Percentiles rank a stretch among this genome's conserved stretches.
Evolutionary conservation across 2,797 vertebrate genomes (phyloP).

Genomic region (Carapus acus): DNA sequence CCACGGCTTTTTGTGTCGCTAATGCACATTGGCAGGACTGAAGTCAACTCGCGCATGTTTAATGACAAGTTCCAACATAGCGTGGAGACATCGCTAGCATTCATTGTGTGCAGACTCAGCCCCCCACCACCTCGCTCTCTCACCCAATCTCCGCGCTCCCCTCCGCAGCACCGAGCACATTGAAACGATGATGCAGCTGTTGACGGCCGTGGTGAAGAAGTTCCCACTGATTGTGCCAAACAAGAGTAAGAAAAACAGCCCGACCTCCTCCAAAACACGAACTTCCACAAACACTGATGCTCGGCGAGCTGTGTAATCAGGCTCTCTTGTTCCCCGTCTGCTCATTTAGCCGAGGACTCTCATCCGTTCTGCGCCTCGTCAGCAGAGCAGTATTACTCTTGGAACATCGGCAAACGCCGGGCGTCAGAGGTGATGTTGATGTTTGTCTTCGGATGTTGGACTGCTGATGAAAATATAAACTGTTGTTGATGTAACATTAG

Average conservation of each 20-base stretch:
- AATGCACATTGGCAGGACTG: no score
- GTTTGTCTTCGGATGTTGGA: no score
- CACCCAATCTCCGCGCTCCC: slow-evolving; percentile 6
- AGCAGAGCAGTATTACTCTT: slow-evolving; percentile 90
- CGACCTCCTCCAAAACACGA: not conserved
- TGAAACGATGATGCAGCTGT: slow-evolving; percentile 87
- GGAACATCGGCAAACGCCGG: slow-evolving; percentile 97
- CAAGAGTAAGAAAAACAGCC: slow-evolving; percentile 78
- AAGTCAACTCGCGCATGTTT: no score
- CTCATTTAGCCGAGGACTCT: slow-evolving; percentile 76
- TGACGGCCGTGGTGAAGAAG: slow-evolving; percentile 92
- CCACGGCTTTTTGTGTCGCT: slow-evolving; percentile 7
- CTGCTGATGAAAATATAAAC: no score
- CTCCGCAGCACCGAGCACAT: slow-evolving; percentile 83
- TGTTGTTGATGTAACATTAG: no score
- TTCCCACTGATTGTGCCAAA: slow-evolving; percentile 87
- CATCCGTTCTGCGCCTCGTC: slow-evolving; percentile 89
- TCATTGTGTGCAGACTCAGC: no score
- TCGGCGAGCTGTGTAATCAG: not conserved
- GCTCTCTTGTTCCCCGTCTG: not conserved
- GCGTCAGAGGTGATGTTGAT: slow-evolving; percentile 77
- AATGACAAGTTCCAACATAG: no score
- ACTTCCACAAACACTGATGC: not conserved
- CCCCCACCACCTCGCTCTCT: no score
- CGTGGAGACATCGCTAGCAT: no score